Conservation (phyloP, 2,113 vertebrate species). For the Herpailurus yagouaroundi region DNA sequence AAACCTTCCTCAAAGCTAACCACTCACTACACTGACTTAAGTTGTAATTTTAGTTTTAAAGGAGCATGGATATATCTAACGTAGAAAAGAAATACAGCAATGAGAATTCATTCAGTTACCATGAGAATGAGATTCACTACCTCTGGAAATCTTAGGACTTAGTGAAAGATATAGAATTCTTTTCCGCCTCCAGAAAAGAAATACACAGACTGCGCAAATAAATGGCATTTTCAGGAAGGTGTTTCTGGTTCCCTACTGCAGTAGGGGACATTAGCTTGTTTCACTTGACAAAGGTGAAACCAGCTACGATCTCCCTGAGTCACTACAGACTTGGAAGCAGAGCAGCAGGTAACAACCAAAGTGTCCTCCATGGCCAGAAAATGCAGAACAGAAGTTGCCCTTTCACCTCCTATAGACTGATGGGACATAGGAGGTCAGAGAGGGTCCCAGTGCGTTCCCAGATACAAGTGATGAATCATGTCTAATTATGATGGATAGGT, state of each 20-base stretch:
- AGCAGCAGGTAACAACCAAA: not conserved
- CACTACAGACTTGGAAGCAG: not conserved
- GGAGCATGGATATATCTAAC: not conserved
- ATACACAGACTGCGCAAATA: not conserved
- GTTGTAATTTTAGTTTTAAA: conserved; percentile 22
- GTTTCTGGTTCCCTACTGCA: not conserved
- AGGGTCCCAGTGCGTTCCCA: not conserved
- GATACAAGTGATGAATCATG: not conserved
- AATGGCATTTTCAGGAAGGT: not conserved
- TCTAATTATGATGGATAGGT: not conserved
- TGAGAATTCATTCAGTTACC: not conserved
- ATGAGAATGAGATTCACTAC: not conserved
- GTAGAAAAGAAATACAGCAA: not conserved
- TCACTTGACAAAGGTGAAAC: not conserved
- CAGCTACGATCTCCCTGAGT: not conserved
- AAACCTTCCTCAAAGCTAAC: conserved; percentile 10
- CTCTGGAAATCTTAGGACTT: not conserved
- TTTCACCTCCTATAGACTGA: not conserved
- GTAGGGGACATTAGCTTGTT: too few relatives aligned
- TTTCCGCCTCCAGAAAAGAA: not conserved
- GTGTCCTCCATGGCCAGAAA: not conserved
- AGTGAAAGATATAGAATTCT: not conserved
- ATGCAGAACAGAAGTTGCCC: not conserved
- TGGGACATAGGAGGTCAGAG: not conserved
- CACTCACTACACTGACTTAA: not conserved